Conservation (phyloP, 2,888 invertebrate genomes). For the Drosophila basisetae region DNA sequence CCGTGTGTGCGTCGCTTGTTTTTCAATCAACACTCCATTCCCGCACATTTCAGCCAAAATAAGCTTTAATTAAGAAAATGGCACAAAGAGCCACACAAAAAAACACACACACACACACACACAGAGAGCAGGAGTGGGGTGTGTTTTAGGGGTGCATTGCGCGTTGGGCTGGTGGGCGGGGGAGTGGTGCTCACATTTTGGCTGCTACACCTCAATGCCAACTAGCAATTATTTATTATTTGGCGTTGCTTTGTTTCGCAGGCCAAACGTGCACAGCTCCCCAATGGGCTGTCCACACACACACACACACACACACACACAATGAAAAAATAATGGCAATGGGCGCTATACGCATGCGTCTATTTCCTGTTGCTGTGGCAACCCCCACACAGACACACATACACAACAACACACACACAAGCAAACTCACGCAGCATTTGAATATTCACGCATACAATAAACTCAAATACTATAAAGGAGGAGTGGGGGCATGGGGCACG, state of each 20-base stretch:
- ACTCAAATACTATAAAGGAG: slow-evolving; percentile 62
- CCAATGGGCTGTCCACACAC: slow-evolving; percentile 53
- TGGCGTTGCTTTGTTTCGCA: slow-evolving; percentile 81
- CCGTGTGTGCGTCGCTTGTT: slow-evolving; percentile 56
- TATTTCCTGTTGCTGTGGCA: slow-evolving; percentile 83
- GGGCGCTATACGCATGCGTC: slow-evolving; percentile 80
- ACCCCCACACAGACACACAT: slow-evolving; percentile 67
- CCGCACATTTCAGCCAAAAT: slow-evolving; percentile 42
- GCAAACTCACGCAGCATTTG: slow-evolving; percentile 59
- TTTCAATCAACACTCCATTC: slow-evolving; percentile 51
- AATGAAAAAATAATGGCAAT: slow-evolving; percentile 30
- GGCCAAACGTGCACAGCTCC: slow-evolving; percentile 63
- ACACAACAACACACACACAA: slow-evolving; percentile 19
- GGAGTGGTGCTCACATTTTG: slow-evolving; percentile 26
- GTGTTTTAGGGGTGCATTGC: slow-evolving; percentile 32
- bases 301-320: slow-evolving; percentile 26
- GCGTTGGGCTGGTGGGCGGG: not conserved
- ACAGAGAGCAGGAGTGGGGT: not conserved
- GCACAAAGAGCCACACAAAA: slow-evolving; percentile 36
- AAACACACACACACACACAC: not conserved
- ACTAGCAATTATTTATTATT: slow-evolving; percentile 80
- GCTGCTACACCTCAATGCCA: slow-evolving; percentile 75
- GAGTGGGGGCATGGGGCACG: slow-evolving; percentile 10
- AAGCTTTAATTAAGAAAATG: slow-evolving; percentile 76
- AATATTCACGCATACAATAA: slow-evolving; percentile 82